A percentile compares a stretch with the other conserved stretches of the same genome.
These are phyloP conservation scores for Tarsius wallacei DNA, from an alignment of 2,797 vertebrate genomes.

Conservation along the genomic window DNA sequence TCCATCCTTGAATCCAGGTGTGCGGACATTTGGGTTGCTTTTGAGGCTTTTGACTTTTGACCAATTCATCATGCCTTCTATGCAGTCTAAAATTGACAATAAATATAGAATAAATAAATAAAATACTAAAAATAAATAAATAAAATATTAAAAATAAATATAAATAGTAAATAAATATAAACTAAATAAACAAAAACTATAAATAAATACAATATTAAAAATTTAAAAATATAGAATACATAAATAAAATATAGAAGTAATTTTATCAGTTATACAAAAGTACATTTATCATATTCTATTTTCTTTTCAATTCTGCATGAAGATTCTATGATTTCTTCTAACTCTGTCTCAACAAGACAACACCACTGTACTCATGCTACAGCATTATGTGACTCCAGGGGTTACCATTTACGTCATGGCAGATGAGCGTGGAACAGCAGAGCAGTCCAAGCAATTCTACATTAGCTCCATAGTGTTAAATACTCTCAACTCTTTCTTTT, in stretches of 20 bases:
- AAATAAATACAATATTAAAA: too few relatives aligned
- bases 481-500: background rate
- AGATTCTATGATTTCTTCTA: background rate
- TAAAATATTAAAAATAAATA: too few relatives aligned
- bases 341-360: background rate
- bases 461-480: background rate
- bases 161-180: too few relatives aligned
- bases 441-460: background rate
- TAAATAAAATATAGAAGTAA: background rate
- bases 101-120: too few relatives aligned
- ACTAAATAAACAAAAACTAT: too few relatives aligned
- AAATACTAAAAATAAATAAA: too few relatives aligned
- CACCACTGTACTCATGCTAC: background rate
- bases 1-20: conserved; percentile 85
- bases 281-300: background rate
- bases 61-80: background rate
- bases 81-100: background rate
- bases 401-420: background rate
- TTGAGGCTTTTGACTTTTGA: conserved; percentile 24
- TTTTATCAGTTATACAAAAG: background rate
- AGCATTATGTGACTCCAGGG: background rate
- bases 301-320: background rate
- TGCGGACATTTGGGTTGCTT: conserved; percentile 44
- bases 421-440: background rate
- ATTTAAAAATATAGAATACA: too few relatives aligned